Evolutionary conservation across 1,140 invertebrate genomes (phyloP).

Genomic region (Plectrocnemia conspersa): DNA sequence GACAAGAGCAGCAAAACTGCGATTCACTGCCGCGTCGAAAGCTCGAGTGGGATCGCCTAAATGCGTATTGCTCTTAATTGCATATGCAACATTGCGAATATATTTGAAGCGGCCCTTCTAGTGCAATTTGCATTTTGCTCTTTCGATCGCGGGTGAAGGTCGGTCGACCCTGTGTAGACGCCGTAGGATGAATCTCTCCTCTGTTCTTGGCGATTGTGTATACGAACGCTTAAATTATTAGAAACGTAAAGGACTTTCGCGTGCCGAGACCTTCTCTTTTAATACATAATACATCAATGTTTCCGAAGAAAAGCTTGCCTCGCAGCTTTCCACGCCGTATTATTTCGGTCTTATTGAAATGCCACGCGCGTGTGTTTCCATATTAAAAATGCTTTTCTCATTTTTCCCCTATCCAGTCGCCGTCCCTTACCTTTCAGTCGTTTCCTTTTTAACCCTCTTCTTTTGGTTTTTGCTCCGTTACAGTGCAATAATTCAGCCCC

Average conservation of each 20-base stretch:
- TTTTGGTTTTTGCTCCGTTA: conserved; percentile 13
- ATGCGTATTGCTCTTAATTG: conserved; percentile 19
- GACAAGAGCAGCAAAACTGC: not conserved
- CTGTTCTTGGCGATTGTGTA: too few relatives aligned
- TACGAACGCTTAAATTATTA: too few relatives aligned
- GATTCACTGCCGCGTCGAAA: not conserved
- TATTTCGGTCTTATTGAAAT: not conserved
- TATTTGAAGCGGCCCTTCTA: conserved; percentile 13
- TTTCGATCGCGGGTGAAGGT: conserved; percentile 12
- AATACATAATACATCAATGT: too few relatives aligned
- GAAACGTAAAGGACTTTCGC: too few relatives aligned
- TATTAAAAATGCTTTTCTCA: conserved; percentile 6
- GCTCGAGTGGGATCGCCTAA: conserved; percentile 9
- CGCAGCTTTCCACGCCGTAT: not conserved
- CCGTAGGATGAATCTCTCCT: too few relatives aligned
- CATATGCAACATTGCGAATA: conserved; percentile 16
- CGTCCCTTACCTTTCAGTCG: not conserved
- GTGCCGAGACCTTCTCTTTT: not conserved
- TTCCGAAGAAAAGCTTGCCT: not conserved
- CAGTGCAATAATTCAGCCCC: conserved; percentile 13
- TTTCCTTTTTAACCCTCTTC: not conserved
- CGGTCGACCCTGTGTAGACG: too few relatives aligned
- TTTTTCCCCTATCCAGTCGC: conserved; percentile 1
- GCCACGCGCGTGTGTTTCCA: not conserved
- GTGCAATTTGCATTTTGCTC: conserved; percentile 18